Conservation (phyloP, 2,113 vertebrate genomes). For the Pterophyllum scalare region DNA sequence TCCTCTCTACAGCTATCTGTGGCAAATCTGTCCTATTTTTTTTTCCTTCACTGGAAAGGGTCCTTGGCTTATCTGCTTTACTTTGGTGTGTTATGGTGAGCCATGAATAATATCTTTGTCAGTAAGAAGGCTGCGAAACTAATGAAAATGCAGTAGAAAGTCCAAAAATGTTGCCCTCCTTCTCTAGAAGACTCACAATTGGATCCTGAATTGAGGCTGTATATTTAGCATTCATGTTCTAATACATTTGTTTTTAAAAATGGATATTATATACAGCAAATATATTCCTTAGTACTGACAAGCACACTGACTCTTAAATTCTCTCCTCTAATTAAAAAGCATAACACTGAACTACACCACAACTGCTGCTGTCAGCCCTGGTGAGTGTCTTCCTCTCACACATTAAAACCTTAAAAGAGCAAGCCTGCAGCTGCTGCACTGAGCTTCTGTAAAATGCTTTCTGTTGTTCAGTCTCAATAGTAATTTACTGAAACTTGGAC, state of each 20-base stretch:
- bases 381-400: background rate
- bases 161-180: background rate
- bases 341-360: background rate
- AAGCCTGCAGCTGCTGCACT: background rate
- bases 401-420: background rate
- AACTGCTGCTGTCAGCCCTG: background rate
- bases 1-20: background rate
- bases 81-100: background rate
- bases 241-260: background rate
- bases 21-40: background rate
- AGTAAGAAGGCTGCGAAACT: no score
- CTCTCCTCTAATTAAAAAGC: slow-evolving; percentile 7
- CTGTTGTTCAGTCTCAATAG: background rate
- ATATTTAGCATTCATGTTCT: background rate
- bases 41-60: background rate
- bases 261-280: background rate
- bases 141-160: background rate
- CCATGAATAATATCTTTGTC: background rate
- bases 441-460: background rate
- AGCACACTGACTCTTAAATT: background rate
- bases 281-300: slow-evolving; percentile 2
- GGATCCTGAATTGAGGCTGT: background rate
- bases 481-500: background rate
- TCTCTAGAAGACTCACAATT: background rate
- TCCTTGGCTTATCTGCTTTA: background rate